Evolutionary conservation across 2,113 vertebrate species (phyloP).

Genomic region (Notarius quadriscutis): DNA sequence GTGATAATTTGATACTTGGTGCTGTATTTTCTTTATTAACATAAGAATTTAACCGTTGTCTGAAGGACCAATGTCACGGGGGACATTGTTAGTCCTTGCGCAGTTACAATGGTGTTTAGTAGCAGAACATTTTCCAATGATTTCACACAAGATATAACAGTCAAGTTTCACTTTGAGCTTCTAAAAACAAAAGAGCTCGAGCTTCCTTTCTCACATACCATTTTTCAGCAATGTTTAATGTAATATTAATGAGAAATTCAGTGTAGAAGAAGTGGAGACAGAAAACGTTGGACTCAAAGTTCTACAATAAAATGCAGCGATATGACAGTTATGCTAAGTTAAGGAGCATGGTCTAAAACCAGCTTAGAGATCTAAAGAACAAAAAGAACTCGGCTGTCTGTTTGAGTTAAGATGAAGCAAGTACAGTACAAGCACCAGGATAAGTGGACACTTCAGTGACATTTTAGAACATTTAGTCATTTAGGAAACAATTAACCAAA

Average conservation of each 20-base stretch:
- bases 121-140: background rate
- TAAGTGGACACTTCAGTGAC: background rate
- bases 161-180: background rate
- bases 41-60: too few species aligned
- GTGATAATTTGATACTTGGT: background rate
- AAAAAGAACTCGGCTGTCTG: background rate
- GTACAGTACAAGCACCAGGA: background rate
- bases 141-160: background rate
- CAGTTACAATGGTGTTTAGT: background rate
- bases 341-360: background rate
- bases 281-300: background rate
- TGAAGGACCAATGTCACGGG: background rate
- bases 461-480: background rate
- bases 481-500: background rate
- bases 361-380: background rate
- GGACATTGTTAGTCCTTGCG: background rate
- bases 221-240: background rate
- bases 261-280: background rate
- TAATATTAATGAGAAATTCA: background rate
- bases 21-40: background rate
- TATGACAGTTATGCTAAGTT: background rate
- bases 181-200: background rate
- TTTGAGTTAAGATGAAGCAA: background rate
- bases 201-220: background rate
- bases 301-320: background rate